Evolutionary conservation across 1,140 invertebrate species (phyloP), one percentile per base, ranked within the genome.

Genomic region (Mamestra configurata): DNA sequence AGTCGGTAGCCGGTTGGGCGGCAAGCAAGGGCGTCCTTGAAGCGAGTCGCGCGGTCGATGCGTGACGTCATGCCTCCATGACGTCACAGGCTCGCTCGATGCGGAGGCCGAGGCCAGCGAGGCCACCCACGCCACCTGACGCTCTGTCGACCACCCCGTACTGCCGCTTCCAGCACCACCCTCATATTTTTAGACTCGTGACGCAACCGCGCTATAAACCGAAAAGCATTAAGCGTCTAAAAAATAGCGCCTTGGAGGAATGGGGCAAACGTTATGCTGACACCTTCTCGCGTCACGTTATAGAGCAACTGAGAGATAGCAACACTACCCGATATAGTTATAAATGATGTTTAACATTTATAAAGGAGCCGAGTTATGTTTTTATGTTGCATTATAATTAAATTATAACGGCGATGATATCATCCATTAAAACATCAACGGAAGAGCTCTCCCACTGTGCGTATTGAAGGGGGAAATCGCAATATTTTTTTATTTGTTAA

Each of bases 11-110:
- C 84, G 83, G 73, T 79, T 81, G 79, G 85, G 68, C 81, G 86
- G 84, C 84, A 81, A 82, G 86, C 91, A 92, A 92, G 90, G 90
- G 85, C 91, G 93, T 89, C 93, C 93, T 94, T 94, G 92, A 94
- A 90, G 70, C 81, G 80, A 86, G 85, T 85, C 86, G 90, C 86
- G 87, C 88, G 87, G 83, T 94, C 93, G 93, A 94, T 94, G 86
- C 22, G 84, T 94, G 92, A 94, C 93, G 93, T 93, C 85, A 90
- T 81, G 71, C 72, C 72, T 72, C 80, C 64, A 86, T 91, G 90
- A 93, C 93, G 93, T 94, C 92, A 94, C 90, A 83, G 89, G 90
- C 86, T 84, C 80, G 88, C 40, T 89, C 88, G 85, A 89, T 88
- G 86, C 88, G 76, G 88, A 88, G 85, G 87, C 88, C 89, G 90